phyloP scores from a whole-genome alignment of 2,113 vertebrate species.

The Vidua chalybeata region DNA sequence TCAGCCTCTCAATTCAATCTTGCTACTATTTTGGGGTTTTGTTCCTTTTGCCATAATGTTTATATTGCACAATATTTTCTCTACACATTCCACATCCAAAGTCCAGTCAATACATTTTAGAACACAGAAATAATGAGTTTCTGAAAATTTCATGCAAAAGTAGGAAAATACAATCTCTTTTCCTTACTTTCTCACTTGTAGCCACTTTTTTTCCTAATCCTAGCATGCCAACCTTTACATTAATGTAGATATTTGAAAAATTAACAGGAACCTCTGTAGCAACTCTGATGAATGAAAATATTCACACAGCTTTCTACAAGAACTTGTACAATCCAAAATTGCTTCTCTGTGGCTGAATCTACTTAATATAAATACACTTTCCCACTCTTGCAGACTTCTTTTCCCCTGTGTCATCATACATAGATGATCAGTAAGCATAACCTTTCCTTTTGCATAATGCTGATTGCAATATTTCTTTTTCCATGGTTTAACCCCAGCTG shows the following conservation, averaged over 20 bases:
- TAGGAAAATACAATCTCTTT: not conserved
- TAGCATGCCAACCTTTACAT: not conserved
- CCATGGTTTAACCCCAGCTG: accelerated
- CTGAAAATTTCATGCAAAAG: not conserved
- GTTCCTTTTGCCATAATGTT: not conserved
- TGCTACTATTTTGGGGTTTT: accelerated
- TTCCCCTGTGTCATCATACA: not conserved
- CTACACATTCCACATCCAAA: not conserved
- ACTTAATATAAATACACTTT: not conserved
- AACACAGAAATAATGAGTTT: not conserved
- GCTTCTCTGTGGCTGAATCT: not conserved
- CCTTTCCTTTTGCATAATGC: not conserved
- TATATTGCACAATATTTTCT: not conserved
- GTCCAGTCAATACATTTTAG: not conserved
- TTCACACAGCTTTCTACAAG: not conserved
- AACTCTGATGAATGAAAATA: not conserved
- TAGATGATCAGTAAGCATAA: not conserved
- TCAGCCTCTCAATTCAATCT: not conserved
- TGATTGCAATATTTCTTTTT: not conserved
- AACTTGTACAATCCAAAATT: not conserved
- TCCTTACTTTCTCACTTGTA: not conserved
- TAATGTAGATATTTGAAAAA: not conserved
- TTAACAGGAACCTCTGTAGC: not conserved
- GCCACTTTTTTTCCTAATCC: not conserved
- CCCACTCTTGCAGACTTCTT: not conserved